These are phyloP conservation scores for Cremastinae sp. DNA, from an alignment of 2,888 invertebrate species.

Conservation along the genomic window DNA sequence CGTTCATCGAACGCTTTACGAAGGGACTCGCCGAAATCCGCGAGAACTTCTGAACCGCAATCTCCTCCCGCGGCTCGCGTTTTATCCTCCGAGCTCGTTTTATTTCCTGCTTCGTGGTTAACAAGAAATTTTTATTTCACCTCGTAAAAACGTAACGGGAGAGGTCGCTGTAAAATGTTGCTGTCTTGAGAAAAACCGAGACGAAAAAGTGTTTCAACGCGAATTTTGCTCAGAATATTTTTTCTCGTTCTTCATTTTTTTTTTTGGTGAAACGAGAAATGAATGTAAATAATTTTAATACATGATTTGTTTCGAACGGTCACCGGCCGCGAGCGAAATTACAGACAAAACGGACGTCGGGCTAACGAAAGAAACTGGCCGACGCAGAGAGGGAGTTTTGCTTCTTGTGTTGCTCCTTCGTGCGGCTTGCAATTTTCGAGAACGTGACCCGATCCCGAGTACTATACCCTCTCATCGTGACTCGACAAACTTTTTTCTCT, in stretches of 20 bases:
- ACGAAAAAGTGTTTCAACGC: too few relatives aligned
- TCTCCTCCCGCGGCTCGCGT: slow-evolving; percentile 11
- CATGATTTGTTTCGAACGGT: slow-evolving; percentile 14
- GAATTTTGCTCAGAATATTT: too few relatives aligned
- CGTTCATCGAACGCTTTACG: background rate
- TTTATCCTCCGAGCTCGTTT: background rate
- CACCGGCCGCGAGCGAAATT: slow-evolving; percentile 58
- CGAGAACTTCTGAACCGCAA: slow-evolving; percentile 13
- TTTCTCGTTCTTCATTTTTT: too few relatives aligned
- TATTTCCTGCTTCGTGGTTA: slow-evolving; percentile 7
- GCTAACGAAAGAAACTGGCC: slow-evolving; percentile 63
- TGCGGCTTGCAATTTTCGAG: slow-evolving; percentile 71
- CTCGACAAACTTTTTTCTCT: slow-evolving; percentile 22
- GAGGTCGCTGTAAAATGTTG: too few relatives aligned
- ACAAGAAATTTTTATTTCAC: background rate
- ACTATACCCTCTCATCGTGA: slow-evolving; percentile 25
- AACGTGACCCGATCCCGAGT: slow-evolving; percentile 69
- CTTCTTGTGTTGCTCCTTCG: slow-evolving; percentile 46
- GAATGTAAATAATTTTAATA: too few relatives aligned
- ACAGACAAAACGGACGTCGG: slow-evolving; percentile 62
- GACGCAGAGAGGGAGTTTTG: slow-evolving; percentile 60
- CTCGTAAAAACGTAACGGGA: background rate
- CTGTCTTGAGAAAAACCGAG: too few relatives aligned
- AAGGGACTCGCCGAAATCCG: slow-evolving; percentile 9
- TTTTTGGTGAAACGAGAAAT: too few relatives aligned